phyloP scores from a whole-genome alignment of 2,797 vertebrate species.

The Poecilia velifera region DNA sequence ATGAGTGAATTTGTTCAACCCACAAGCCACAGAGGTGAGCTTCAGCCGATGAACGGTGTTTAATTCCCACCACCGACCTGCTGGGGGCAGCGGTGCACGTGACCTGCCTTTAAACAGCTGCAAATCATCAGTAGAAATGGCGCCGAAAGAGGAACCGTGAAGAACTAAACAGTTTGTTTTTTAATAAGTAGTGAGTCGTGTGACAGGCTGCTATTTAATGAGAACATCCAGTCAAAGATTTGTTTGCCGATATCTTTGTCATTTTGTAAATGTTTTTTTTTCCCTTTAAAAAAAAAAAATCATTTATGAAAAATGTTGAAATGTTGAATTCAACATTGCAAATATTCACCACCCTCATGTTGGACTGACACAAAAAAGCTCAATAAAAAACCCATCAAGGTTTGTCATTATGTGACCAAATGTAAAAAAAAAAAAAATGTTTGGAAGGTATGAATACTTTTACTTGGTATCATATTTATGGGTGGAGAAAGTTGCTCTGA shows the following conservation, averaged over 20 bases:
- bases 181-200: background rate
- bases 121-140: background rate
- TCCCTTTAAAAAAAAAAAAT: background rate
- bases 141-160: background rate
- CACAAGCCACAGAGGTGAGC: background rate
- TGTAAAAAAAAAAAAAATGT: too few relatives aligned
- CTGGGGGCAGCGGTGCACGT: too few relatives aligned
- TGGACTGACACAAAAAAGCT: too few relatives aligned
- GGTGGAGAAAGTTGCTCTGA: too few relatives aligned
- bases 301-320: too few relatives aligned
- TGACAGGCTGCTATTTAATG: background rate
- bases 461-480: too few relatives aligned
- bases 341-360: too few relatives aligned
- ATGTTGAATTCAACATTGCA: too few relatives aligned
- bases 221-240: background rate
- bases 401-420: too few relatives aligned
- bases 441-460: too few relatives aligned
- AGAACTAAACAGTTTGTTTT: background rate
- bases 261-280: background rate
- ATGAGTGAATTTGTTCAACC: background rate
- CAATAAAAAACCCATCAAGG: too few relatives aligned
- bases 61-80: background rate
- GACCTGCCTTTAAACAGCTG: background rate
- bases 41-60: background rate
- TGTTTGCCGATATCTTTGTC: background rate